Evolutionary conservation across 2,888 invertebrate species (phyloP).

Genomic region (Elegia similella): DNA sequence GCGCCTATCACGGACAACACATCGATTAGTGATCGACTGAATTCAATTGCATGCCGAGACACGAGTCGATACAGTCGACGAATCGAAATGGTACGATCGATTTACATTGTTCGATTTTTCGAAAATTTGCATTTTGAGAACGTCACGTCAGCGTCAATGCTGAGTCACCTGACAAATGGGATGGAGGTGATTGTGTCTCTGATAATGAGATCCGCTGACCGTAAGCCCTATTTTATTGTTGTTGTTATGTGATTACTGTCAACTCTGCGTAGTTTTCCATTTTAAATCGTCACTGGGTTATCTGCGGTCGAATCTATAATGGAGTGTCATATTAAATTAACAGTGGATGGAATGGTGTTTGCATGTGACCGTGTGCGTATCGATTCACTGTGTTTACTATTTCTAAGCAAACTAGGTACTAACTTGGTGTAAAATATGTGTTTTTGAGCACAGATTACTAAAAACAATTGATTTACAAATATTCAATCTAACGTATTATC

Average conservation of each 20-base stretch:
- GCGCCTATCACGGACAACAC: conserved; percentile 81
- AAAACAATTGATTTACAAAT: too few relatives aligned
- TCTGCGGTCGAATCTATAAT: conserved; percentile 34
- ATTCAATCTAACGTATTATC: too few relatives aligned
- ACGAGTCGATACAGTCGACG: conserved; percentile 72
- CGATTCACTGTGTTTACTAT: not conserved
- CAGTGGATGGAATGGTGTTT: not conserved
- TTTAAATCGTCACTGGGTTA: conserved; percentile 49
- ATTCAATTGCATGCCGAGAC: conserved; percentile 80
- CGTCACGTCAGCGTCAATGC: conserved; percentile 78
- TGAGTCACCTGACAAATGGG: conserved; percentile 81
- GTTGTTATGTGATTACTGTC: conserved; percentile 77
- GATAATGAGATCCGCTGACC: conserved; percentile 77
- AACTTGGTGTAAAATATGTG: too few relatives aligned
- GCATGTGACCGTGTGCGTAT: not conserved
- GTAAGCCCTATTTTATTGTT: conserved; percentile 74
- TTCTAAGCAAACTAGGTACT: not conserved
- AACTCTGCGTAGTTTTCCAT: conserved; percentile 55
- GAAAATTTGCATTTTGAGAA: conserved; percentile 80
- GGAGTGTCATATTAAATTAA: conserved; percentile 38
- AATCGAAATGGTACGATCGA: conserved; percentile 72
- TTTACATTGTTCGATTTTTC: conserved; percentile 77
- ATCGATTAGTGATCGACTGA: conserved; percentile 82
- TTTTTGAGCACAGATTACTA: too few relatives aligned
- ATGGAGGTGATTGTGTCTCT: conserved; percentile 67